Evolutionary conservation across 2,888 invertebrate species (phyloP), one percentile per base, ranked within the genome.

Genomic region (Philaethria dido): DNA sequence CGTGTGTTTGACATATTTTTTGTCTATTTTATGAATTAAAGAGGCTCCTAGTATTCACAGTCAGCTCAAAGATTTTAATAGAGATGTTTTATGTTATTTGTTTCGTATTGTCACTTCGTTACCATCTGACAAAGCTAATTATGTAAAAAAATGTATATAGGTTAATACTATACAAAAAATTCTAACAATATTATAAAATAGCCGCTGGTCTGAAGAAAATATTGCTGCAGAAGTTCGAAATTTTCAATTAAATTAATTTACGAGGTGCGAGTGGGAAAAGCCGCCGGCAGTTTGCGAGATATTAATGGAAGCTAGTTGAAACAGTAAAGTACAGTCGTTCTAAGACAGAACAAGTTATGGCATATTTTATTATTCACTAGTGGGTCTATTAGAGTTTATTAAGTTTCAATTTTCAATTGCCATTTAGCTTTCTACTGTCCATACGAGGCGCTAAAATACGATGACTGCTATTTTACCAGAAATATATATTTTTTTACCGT

Each of bases 191-290:
- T 45, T 45, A 45, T 8, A 18, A 33, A 60, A 45, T 20, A 29
- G 60, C 44, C 44, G 25, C 20, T 20, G 14, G 33, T 47, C 42
- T 47, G n/a, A 57, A 48, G 42, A 54, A 62, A 62, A 61, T 66
- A 62, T 62, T 48, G 62, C 39, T 45, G 52, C 11, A 61, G 65
- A 44, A 66, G 61, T 66, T 66, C 25, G 44, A 39, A 62, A 62
- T 52, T 66, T 66, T 66, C 47, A 66, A 66, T 66, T 62, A 66
- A 66, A 62, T 66, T 62, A 16, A 62, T 66, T 66, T 62, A 55
- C 25, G 62, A 62, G 48, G 62, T 62, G 66, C 61, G 62, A 55
- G 62, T 45, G 39, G 55, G 55, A 52, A 50, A 44, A 62, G 68
- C 68, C 68, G 44, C 44, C 33, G 65, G 68, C 57, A 45, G 50